phyloP scores from a whole-genome alignment of 2,113 vertebrate genomes.

The Prinia subflava region DNA sequence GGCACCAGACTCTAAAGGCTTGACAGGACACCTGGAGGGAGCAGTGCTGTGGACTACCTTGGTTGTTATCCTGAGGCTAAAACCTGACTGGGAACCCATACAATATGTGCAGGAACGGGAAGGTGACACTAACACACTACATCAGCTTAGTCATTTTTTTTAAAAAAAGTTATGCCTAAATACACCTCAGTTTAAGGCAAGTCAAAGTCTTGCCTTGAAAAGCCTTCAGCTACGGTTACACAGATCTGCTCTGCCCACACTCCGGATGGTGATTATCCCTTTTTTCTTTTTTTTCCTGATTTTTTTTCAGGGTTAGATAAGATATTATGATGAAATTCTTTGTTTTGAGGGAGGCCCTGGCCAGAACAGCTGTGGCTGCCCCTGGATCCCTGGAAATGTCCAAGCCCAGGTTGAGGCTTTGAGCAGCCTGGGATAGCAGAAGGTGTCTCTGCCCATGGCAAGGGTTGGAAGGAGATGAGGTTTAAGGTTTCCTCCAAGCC shows the following conservation, averaged over 20 bases:
- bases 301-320: background rate
- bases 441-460: background rate
- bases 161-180: background rate
- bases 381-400: background rate
- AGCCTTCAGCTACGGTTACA: background rate
- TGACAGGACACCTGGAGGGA: background rate
- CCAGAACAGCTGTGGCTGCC: background rate
- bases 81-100: background rate
- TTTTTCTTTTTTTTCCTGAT: background rate
- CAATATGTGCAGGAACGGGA: background rate
- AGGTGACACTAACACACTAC: background rate
- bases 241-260: background rate
- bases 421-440: accelerated
- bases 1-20: background rate
- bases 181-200: background rate
- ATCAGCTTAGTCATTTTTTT: accelerated
- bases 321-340: background rate
- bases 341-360: background rate
- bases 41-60: no score
- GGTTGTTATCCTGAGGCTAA: background rate
- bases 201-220: background rate
- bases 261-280: background rate
- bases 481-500: background rate
- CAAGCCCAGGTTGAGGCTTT: background rate
- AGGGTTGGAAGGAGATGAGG: background rate